Evolutionary conservation across 2,888 invertebrate genomes (phyloP), one percentile per base, ranked within the genome.

Genomic region (Drosophila niveifrons): DNA sequence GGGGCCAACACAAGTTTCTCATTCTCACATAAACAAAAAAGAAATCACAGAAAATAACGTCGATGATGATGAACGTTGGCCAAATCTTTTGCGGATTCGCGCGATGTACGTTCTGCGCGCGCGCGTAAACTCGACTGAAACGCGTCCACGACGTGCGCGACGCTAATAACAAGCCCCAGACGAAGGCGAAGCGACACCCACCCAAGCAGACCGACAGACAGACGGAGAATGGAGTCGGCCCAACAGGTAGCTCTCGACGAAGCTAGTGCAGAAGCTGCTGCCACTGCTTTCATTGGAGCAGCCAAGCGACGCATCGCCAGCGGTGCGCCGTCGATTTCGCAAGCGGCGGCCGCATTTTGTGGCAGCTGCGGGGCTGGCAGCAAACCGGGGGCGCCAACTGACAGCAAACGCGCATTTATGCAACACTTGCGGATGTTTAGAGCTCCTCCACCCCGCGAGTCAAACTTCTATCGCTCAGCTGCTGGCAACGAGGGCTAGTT

Each of bases 241-340:
- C 39, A 36, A 36, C 36, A 23, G 23, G 23, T 23, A 23, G 23
- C 23, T 23, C 23, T 23, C 23, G 23, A 23, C 23, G n/a, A 36
- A n/a, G 43, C 31, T 44, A 29, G n/a, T n/a, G 43, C 43, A 34
- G 39, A 29, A 46, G 31, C 28, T 13, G 51, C 18, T 64, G 44
- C 36, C 15, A 13, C 73, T 79, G 86, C 84, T 83, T 86, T 78
- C 80, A 69, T 80, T 82, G 83, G 66, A 66, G 71, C 88, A 90
- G 77, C 88, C 78, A 90, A 90, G 89, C 90, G 89, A 74, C 82
- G 85, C 85, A 77, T 69, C 69, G 81, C 76, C 79, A 67, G 56
- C 68, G 66, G 68, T 23, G 23, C 6, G 23, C 23, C 79, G 39
- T 43, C 62, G 67, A 61, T 82, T 82, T 82, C 78, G 86, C 86